Base-by-base conservation (phyloP, 1,140 invertebrate species). In the Lanistes nyassanus region DNA sequence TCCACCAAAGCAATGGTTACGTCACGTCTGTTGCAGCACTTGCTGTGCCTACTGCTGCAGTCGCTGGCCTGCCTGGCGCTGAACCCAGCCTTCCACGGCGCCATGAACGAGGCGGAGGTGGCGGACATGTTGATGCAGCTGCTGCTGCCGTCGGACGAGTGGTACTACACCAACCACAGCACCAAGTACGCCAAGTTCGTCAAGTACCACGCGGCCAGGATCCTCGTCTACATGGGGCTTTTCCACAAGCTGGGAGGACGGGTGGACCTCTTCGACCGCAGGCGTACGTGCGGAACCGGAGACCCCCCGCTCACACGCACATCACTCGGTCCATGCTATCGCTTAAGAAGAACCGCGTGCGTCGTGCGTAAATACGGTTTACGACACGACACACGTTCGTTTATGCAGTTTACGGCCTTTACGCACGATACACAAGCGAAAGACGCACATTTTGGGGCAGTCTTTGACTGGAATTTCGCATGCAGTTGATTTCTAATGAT, bases 131-230 rank as follows among this genome's bases (percentile, higher is more conserved):
- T 94, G 21, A 92, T 92, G 77, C 93, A 94, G 84, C 89, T 94
- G 29, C 89, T 94, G 47, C 86, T 94, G 62, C 93, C 93, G 9
- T 93, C 93, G 0, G 93, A 94, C 84, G 93, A 94, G 83, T 93
- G 93, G 92, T 94, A 93, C 87, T 94, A 94, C 88, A 94, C 93
- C 55, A 93, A 93, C 84, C 93, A 94, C 84, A 93, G 91, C 78
- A 94, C 93, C 51, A 92, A 93, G 80, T 94, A 93, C 84, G 92
- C 93, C 29, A 90, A 91, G 67, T 94, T 91, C 83, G 93, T 94
- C 39, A 94, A 94, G 83, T 92, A 94, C 85, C 93, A 94, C 82
- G 93, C 93, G 0, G 92, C 93, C 4, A 84, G 93, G 74, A 91
- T 93, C 26, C 89, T 94, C 4, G 92, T 94, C 37, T 92, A 92